Evolutionary conservation across 2,888 invertebrate genomes (phyloP).

Genomic region (Aelia acuminata): DNA sequence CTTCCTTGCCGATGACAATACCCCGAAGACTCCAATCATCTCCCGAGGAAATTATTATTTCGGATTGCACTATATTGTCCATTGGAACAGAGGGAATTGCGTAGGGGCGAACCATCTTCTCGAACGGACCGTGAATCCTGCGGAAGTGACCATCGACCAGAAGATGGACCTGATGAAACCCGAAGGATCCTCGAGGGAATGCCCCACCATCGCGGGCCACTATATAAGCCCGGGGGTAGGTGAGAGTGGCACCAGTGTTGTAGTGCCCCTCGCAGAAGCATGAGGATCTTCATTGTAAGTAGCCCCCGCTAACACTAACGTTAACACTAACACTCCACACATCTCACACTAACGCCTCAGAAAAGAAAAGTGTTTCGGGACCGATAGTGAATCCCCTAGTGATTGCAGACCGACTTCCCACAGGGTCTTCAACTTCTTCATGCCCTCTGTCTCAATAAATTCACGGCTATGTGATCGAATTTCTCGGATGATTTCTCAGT

Average conservation of each 20-base stretch:
- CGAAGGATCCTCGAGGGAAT: conserved; percentile 1
- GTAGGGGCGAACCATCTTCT: not conserved
- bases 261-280: conserved; percentile 24
- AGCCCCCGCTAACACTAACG: conserved; percentile 1
- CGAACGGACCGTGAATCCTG: conserved; percentile 19
- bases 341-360: not conserved
- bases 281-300: conserved; percentile 56
- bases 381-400: not conserved
- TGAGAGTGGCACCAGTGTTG: conserved; percentile 45
- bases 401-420: not conserved
- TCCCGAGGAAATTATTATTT: not conserved
- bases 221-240: conserved; percentile 37
- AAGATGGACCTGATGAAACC: conserved; percentile 47
- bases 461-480: not conserved
- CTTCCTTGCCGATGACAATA: not conserved
- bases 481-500: not conserved
- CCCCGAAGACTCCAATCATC: not conserved
- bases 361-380: not conserved
- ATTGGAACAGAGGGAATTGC: not conserved
- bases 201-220: conserved; percentile 2
- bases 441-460: not conserved
- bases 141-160: conserved; percentile 45
- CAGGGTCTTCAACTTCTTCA: not conserved
- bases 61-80: not conserved
- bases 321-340: not conserved